Base-by-base conservation (phyloP, 2,888 invertebrate genomes). In the Troglohyphantes excavatus region DNA sequence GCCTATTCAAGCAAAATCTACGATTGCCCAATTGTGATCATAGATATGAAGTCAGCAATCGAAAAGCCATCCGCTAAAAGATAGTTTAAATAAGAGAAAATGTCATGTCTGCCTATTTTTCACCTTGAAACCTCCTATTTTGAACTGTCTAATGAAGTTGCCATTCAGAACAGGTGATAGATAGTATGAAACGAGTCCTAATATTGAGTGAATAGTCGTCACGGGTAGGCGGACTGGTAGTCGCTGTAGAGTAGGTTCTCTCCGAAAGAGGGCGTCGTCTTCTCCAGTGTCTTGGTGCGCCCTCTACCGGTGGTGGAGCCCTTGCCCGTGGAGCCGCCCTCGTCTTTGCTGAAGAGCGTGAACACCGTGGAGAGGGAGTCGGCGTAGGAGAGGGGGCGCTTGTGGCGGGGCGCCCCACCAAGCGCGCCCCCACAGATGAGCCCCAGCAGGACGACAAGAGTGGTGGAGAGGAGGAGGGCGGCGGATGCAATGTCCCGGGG, bases 281-380 rank as follows among this genome's bases (percentile, higher is more conserved):
- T 39, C 26, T 91, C 91, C 2, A 91, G 63, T 2, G 91, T 91
- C 43, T 91, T 91, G 5, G 91, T 91, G 5, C 70, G 72, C 3
- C 91, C 91, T 59, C 91, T 75, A 2, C 75, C 68, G 0, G 90
- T 90, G 19, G 90, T 87, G 33, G 87, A 75, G 6, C 84, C 73
- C 3, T 73, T 85, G 6, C 84, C 73, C 3, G 73, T 85, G 26
- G 90, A 90, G 9, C 79, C 67, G 17, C 72, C 79, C 19, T 91
- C 91, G 3, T 89, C 73, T 11, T 91, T 90, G 26, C 90, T 91
- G 73, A 91, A 91, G 86, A 91, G 83, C 63, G 91, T 91, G 76
- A 92, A 92, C 23, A 90, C 91, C 0, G 92, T 92, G 2, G 92
- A 92, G 26, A 92, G 43, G 0, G 92, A 92, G 43, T 92, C 91